Evolutionary conservation across 2,888 invertebrate species (phyloP).

Genomic region (Spicauda simplicius): DNA sequence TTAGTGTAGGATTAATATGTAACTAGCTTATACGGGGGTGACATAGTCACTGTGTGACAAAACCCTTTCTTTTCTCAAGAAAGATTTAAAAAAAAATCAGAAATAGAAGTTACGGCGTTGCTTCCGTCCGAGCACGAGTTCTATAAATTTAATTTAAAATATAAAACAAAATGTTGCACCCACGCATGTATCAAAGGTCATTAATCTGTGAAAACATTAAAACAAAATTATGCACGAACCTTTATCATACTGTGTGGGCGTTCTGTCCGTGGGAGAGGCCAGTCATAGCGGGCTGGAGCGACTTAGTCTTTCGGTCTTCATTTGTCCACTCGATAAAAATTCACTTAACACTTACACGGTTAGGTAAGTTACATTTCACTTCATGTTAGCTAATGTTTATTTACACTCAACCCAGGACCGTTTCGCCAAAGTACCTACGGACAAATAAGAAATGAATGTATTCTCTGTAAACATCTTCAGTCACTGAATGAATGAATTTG

Average conservation of each 20-base stretch:
- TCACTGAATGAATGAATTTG: constrained; percentile 6
- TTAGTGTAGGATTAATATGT: too few species aligned
- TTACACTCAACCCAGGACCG: neutral
- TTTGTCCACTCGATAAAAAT: constrained; percentile 21
- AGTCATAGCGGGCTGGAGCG: constrained; percentile 42
- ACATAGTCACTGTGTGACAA: too few species aligned
- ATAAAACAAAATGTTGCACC: neutral
- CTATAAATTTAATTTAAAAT: neutral
- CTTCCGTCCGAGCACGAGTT: too few species aligned
- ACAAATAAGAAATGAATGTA: constrained; percentile 15
- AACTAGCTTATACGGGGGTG: too few species aligned
- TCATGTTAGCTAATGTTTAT: neutral
- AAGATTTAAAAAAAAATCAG: too few species aligned
- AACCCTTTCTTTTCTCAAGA: too few species aligned
- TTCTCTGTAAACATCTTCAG: neutral
- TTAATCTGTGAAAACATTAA: neutral
- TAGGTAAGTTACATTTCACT: neutral
- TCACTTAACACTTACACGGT: constrained; percentile 10
- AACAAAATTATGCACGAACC: constrained; percentile 29
- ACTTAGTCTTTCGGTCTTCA: constrained; percentile 2
- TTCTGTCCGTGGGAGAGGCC: constrained; percentile 35
- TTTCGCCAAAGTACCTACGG: constrained; percentile 7
- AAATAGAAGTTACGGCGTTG: too few species aligned
- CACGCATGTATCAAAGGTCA: neutral
- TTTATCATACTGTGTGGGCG: constrained; percentile 47